A percentile compares a stretch with the other conserved stretches of the same genome.
Evolutionary conservation across 2,113 vertebrate species (phyloP).

Genomic region (Stercorarius parasiticus): DNA sequence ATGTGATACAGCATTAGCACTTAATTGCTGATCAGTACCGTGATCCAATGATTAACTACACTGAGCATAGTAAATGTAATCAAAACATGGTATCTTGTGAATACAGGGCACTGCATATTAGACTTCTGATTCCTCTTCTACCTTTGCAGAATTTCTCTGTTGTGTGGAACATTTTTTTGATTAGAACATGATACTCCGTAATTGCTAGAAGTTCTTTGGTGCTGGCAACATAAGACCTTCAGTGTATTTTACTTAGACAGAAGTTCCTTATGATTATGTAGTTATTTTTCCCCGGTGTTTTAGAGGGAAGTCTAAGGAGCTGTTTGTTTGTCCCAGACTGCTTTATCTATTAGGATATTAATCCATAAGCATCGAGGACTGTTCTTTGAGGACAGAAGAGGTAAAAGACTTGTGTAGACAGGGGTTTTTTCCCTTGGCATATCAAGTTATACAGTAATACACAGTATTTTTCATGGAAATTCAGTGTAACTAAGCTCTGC

Average conservation of each 20-base stretch:
- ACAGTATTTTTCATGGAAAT: background rate
- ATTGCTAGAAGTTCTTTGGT: background rate
- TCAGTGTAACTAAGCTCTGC: background rate
- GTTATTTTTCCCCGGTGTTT: background rate
- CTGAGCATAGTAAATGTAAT: background rate
- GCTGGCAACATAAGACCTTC: background rate
- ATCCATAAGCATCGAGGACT: background rate
- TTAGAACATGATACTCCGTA: background rate
- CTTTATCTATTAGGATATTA: background rate
- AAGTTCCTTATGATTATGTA: background rate
- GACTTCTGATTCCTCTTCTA: background rate
- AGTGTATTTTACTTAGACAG: background rate
- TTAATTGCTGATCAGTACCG: background rate
- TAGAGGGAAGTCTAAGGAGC: background rate
- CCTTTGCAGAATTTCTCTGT: background rate
- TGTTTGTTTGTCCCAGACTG: background rate
- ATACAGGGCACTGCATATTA: background rate
- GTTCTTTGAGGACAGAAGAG: background rate
- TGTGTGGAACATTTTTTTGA: background rate
- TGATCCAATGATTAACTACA: background rate
- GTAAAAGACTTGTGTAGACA: background rate
- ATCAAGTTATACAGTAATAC: background rate
- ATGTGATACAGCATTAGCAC: background rate
- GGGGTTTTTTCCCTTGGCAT: background rate
- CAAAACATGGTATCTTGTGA: background rate